These are phyloP conservation scores for Acleris literana DNA, from an alignment of 2,888 invertebrate genomes.

Conservation along the genomic window DNA sequence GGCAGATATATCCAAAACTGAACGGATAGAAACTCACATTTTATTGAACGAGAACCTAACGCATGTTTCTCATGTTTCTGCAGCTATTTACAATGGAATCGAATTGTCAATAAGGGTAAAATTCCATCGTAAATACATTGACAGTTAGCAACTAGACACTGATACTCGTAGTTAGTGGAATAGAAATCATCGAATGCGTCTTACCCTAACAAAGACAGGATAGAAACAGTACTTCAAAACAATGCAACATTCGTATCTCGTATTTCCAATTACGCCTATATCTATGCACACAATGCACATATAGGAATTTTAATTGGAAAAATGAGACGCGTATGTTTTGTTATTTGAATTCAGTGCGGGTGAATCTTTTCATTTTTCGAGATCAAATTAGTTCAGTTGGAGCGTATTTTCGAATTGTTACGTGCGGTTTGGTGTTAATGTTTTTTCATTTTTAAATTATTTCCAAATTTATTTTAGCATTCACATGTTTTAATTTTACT, in stretches of 20 bases:
- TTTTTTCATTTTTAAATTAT: no score
- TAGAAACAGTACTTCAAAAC: conserved; percentile 64
- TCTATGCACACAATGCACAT: conserved; percentile 76
- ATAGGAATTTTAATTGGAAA: conserved; percentile 62
- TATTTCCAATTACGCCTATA: conserved; percentile 80
- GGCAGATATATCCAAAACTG: no score
- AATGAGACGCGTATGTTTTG: conserved; percentile 36
- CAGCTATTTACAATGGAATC: neutral
- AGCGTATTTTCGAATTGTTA: conserved; percentile 8
- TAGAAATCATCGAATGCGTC: conserved; percentile 43
- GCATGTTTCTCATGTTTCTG: no score
- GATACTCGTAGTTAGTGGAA: neutral
- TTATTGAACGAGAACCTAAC: no score
- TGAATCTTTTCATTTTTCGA: conserved; percentile 25
- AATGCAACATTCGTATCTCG: conserved; percentile 63
- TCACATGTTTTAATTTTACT: no score
- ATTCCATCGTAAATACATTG: neutral
- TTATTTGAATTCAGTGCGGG: conserved; percentile 30
- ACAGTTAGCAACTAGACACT: neutral
- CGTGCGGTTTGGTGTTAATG: neutral
- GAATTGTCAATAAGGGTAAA: neutral
- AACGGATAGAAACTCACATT: no score
- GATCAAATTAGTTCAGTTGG: conserved; percentile 18
- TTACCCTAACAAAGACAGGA: conserved; percentile 51
- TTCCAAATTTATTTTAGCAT: no score